Conservation (phyloP, 1,140 invertebrate genomes). For the Trissolcus basalis region DNA sequence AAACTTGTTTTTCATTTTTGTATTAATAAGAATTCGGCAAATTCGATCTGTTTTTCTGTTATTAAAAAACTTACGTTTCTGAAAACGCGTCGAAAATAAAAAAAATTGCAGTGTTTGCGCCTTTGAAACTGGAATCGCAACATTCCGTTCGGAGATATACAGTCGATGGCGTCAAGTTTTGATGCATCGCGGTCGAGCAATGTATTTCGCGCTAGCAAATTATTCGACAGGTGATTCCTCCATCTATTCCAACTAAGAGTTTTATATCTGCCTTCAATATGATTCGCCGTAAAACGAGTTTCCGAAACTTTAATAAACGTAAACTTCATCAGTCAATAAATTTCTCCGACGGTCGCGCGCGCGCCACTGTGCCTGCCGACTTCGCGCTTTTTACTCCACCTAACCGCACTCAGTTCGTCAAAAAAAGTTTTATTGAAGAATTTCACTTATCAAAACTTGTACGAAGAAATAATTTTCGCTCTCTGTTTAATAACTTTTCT, state of each 20-base stretch:
- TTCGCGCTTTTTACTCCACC: conserved; percentile 18
- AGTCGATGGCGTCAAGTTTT: conserved; percentile 21
- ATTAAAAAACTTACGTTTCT: no score
- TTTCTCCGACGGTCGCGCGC: conserved; percentile 8
- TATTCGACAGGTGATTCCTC: conserved; percentile 35
- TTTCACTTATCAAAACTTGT: conserved; percentile 6
- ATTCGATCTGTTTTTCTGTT: no score
- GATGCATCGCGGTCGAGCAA: conserved; percentile 19
- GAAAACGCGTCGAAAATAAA: no score
- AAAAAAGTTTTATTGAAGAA: conserved; percentile 22
- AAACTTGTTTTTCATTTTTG: no score
- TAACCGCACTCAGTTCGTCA: conserved; percentile 7
- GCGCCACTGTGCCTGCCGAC: conserved; percentile 8
- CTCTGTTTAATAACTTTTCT: no score
- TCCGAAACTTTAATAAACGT: conserved; percentile 35
- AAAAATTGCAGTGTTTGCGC: no score
- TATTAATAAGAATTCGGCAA: no score
- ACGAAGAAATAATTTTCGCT: neutral
- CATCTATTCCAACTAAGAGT: conserved; percentile 33
- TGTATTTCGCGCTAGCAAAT: conserved; percentile 16
- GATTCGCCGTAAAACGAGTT: conserved; percentile 42
- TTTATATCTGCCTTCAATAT: conserved; percentile 40
- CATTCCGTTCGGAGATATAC: conserved; percentile 14
- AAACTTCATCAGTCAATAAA: conserved; percentile 41
- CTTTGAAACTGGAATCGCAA: conserved; percentile 15